Conservation (phyloP, 2,888 invertebrate genomes). For the Mystacides longicornis region DNA sequence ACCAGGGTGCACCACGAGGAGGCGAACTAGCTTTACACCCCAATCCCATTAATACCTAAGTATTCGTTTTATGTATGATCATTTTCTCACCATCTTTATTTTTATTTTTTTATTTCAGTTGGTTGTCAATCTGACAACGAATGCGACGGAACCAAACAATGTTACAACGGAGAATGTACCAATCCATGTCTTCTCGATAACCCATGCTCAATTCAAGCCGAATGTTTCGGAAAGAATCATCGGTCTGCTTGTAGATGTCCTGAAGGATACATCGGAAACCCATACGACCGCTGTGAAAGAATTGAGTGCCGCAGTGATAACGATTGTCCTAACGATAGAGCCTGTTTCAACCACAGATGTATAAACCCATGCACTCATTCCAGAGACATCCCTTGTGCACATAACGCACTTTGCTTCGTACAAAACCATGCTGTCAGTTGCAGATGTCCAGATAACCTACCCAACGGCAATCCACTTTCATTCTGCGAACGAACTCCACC, state of each 20-base stretch:
- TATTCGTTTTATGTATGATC: too few species aligned
- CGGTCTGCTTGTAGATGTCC: conserved; percentile 75
- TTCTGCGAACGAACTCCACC: conserved; percentile 58
- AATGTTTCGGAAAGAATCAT: conserved; percentile 76
- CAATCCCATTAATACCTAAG: too few species aligned
- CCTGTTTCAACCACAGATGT: conserved; percentile 66
- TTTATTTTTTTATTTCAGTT: conserved; percentile 45
- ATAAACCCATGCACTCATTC: conserved; percentile 67
- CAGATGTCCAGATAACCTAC: conserved; percentile 71
- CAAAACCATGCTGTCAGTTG: conserved; percentile 76
- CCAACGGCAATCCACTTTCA: conserved; percentile 72
- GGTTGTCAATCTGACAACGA: conserved; percentile 78
- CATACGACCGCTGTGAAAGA: conserved; percentile 68
- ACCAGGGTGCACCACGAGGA: too few species aligned
- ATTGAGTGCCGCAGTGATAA: conserved; percentile 71
- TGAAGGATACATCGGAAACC: conserved; percentile 69
- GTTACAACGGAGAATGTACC: conserved; percentile 74
- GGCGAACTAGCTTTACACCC: too few species aligned
- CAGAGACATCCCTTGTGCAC: conserved; percentile 61
- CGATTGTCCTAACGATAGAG: conserved; percentile 70
- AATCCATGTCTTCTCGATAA: conserved; percentile 73
- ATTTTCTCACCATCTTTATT: too few species aligned
- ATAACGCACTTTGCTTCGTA: conserved; percentile 73
- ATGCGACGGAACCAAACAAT: conserved; percentile 72
- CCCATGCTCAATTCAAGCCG: conserved; percentile 77